These are phyloP conservation scores for Cecidostiba fungosa DNA, from an alignment of 2,888 invertebrate genomes.

Conservation along the genomic window DNA sequence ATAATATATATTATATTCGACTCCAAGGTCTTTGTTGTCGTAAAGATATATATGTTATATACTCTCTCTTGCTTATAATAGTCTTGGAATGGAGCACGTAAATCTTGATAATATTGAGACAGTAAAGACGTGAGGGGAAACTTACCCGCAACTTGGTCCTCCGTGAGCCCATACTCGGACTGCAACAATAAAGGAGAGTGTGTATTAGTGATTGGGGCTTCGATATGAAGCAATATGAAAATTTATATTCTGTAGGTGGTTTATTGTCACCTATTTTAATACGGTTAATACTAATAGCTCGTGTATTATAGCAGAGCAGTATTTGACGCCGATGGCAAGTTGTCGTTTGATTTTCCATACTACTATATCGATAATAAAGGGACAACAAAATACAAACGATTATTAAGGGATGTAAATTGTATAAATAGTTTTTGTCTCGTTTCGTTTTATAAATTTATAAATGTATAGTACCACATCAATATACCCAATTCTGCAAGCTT, in stretches of 20 bases:
- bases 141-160: slow-evolving; percentile 93
- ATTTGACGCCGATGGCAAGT: background rate
- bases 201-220: slow-evolving; percentile 8
- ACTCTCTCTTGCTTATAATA: background rate
- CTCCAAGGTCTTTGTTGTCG: slow-evolving; percentile 42
- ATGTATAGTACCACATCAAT: no score
- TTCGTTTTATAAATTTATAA: no score
- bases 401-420: background rate
- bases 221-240: background rate
- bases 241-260: background rate
- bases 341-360: background rate
- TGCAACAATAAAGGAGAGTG: slow-evolving; percentile 81
- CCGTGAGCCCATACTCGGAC: slow-evolving; percentile 93
- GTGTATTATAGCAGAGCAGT: background rate
- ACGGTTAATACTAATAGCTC: background rate
- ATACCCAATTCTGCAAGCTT: no score
- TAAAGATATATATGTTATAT: slow-evolving; percentile 5
- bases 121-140: slow-evolving; percentile 42
- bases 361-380: background rate
- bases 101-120: slow-evolving; percentile 36
- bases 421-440: no score
- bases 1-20: no score
- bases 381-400: background rate
- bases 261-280: background rate
- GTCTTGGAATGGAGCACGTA: slow-evolving; percentile 14